Percentiles rank a stretch among this genome's conserved stretches.
Evolutionary conservation across 2,113 vertebrate species (phyloP).

Genomic region (Psammodynastes pulverulentus): DNA sequence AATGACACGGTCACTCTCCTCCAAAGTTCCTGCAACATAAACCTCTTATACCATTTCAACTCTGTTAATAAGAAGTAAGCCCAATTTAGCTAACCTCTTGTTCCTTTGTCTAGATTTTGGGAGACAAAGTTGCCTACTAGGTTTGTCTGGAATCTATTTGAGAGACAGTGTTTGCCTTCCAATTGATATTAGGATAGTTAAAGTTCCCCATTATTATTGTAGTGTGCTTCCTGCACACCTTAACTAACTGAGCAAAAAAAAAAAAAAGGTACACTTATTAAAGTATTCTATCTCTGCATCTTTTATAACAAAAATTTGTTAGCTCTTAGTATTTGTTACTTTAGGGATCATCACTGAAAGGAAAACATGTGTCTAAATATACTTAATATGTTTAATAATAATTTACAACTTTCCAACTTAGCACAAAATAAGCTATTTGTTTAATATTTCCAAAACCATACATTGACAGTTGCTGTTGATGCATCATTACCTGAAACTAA

Average conservation of each 20-base stretch:
- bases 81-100: background rate
- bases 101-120: background rate
- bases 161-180: too few species aligned
- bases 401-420: background rate
- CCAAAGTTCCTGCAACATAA: background rate
- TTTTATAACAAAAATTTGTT: too few species aligned
- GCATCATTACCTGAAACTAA: background rate
- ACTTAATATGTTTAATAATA: background rate
- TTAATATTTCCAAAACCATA: background rate
- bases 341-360: background rate
- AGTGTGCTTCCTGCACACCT: too few species aligned
- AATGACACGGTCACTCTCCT: background rate
- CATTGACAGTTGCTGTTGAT: background rate
- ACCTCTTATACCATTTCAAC: background rate
- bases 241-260: too few species aligned
- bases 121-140: too few species aligned
- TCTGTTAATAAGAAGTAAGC: background rate
- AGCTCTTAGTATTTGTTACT: background rate
- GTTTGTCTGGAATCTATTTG: too few species aligned
- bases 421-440: background rate
- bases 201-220: too few species aligned
- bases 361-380: background rate
- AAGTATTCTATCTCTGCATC: fast-evolving
- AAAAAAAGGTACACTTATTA: conserved; percentile 40
- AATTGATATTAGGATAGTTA: too few species aligned